These are phyloP conservation scores for Atta colombica DNA, from an alignment of 1,140 invertebrate species.

Conservation along the genomic window DNA sequence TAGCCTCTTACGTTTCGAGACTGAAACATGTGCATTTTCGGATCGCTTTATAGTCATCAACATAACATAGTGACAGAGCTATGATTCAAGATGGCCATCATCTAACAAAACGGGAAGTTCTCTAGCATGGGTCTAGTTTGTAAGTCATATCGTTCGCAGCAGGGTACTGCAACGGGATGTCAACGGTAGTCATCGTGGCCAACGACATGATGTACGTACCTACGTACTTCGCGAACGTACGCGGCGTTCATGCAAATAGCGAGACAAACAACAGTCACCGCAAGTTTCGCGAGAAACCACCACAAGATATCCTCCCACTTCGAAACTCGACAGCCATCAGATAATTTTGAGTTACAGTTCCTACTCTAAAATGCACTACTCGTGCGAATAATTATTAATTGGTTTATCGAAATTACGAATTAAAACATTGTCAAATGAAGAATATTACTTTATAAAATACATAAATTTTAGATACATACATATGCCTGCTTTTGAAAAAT, in stretches of 20 bases:
- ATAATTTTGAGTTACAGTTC: slow-evolving; percentile 30
- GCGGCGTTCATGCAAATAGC: slow-evolving; percentile 50
- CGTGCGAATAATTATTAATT: not conserved
- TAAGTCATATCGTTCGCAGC: slow-evolving; percentile 42
- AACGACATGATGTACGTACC: slow-evolving; percentile 52
- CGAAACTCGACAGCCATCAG: slow-evolving; percentile 41
- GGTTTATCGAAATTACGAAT: not conserved
- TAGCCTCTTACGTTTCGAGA: not conserved
- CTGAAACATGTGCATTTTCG: slow-evolving; percentile 14
- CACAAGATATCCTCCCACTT: slow-evolving; percentile 22
- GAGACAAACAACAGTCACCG: slow-evolving; percentile 55
- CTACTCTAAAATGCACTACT: not conserved
- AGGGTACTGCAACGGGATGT: slow-evolving; percentile 16
- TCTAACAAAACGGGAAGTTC: slow-evolving; percentile 35
- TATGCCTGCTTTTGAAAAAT: not conserved
- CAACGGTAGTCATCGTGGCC: slow-evolving; percentile 56
- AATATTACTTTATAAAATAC: not conserved
- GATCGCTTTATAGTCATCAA: not conserved
- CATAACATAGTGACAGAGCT: not conserved
- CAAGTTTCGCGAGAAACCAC: slow-evolving; percentile 53
- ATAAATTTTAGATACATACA: not conserved
- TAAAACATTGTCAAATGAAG: not conserved
- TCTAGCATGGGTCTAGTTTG: slow-evolving; percentile 41
- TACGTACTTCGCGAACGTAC: slow-evolving; percentile 39
- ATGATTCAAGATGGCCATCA: slow-evolving; percentile 34